phyloP scores from a whole-genome alignment of 2,113 vertebrate genomes.

The Struthidea cinerea region DNA sequence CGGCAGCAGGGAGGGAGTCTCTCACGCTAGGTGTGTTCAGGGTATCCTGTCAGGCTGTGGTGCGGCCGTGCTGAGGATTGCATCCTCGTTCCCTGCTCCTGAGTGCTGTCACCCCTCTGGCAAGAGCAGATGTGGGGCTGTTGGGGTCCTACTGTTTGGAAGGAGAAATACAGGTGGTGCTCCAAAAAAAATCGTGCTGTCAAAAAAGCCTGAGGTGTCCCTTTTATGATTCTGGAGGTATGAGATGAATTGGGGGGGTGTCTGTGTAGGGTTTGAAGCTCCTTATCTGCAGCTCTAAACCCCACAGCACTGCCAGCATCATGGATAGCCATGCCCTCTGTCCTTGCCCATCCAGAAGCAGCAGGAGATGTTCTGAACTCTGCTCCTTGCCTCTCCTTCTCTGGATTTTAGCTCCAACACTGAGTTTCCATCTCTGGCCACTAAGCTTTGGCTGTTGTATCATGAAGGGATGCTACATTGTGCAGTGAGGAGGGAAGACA shows the following conservation, averaged over 20 bases:
- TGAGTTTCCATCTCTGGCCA: background rate
- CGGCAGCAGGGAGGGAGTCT: background rate
- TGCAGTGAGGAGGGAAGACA: rapidly evolving
- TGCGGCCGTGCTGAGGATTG: background rate
- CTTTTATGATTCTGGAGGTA: background rate
- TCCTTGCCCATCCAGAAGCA: background rate
- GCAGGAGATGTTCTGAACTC: background rate
- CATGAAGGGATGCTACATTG: background rate
- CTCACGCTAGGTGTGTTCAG: background rate
- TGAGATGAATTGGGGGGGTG: rapidly evolving
- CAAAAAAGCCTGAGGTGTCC: background rate
- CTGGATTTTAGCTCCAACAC: background rate
- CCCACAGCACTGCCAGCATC: background rate
- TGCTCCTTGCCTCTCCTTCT: background rate
- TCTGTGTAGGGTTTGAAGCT: background rate
- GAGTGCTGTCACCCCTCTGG: background rate
- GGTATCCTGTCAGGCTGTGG: background rate
- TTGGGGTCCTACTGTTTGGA: background rate
- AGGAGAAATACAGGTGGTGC: background rate
- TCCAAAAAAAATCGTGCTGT: background rate
- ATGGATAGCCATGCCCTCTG: rapidly evolving
- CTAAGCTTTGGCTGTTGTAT: background rate
- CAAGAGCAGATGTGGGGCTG: background rate
- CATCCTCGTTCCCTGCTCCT: background rate
- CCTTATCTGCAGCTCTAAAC: background rate